Evolutionary conservation across 2,113 vertebrate genomes (phyloP), one percentile per base, ranked within the genome.

Genomic region (Anolis sagrei): DNA sequence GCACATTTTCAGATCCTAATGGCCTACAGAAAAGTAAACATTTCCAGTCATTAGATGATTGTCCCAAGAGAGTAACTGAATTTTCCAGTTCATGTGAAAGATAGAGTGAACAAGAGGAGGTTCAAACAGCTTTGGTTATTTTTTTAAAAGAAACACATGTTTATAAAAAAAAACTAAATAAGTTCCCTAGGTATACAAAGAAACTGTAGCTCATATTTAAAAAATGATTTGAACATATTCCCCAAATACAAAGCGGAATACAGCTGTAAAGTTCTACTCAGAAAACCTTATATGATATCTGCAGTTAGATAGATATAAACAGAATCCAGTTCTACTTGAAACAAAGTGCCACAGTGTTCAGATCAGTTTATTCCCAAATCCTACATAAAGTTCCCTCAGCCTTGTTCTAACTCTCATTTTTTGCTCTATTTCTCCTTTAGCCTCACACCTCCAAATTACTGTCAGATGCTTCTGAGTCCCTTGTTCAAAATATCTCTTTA

Each of bases 1-100:
- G 97, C 93, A 99, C 82, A 94, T 99, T 99, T 93, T 99, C 98
- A 0, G 98, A 98, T 90, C 98, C 98, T 80, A 99, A 92, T 0
- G 99, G 97, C 95, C 99, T 99, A 92, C 2, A 85, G 90, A 92
- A 61, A 72, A 44, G 39, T 9, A 94, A 88, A 25, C 36, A 78
- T 54, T 68, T 76, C 1, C 48, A 83, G 82, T 89, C 0, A 2
- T 64, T n/a, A 34, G 34, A 29, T 27, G 75, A 10, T 51, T 39
- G 21, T 58, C 51, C 54, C 21, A 78, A 78, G 19, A 61, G 54
- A 49, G 14, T 34, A 78, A 61, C 32, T 7, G 23, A 78, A 58
- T 58, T 78, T 61, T 78, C n/a, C 36, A 78, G 61, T 78, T 36
- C 21, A 78, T 34, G 61, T 27, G 23, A 29, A 58, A 68, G 21